Evolutionary conservation across 1,140 invertebrate species (phyloP).

Genomic region (Periplaneta americana): DNA sequence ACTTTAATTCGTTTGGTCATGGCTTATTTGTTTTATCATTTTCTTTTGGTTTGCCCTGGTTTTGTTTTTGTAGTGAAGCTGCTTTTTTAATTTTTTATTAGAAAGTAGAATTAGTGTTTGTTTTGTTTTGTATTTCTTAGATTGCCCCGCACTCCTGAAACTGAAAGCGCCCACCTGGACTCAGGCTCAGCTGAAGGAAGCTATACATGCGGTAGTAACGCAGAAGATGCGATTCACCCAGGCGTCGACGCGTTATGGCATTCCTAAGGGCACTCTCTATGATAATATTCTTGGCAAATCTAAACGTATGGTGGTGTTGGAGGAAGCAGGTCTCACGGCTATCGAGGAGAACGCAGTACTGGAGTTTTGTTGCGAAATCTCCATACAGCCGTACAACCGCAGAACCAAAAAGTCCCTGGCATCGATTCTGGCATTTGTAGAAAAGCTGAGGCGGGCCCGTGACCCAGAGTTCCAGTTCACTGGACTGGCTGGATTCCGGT

Average conservation of each 20-base stretch:
- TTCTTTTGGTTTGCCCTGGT: constrained; percentile 9
- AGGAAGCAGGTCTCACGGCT: constrained; percentile 55
- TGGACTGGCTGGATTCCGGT: constrained; percentile 61
- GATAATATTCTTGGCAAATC: constrained; percentile 74
- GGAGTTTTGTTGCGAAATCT: constrained; percentile 69
- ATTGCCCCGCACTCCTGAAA: constrained; percentile 25
- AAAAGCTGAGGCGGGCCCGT: constrained; percentile 49
- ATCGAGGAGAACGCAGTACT: constrained; percentile 59
- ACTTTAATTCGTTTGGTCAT: background rate
- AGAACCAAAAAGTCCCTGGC: constrained; percentile 61
- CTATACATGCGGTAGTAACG: constrained; percentile 66
- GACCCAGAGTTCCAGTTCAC: constrained; percentile 60
- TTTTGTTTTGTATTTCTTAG: constrained; percentile 24
- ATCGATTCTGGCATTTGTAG: constrained; percentile 58
- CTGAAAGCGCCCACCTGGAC: constrained; percentile 72
- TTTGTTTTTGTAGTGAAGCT: constrained; percentile 13
- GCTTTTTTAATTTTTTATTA: constrained; percentile 8
- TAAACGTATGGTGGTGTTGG: constrained; percentile 66
- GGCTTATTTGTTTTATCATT: background rate
- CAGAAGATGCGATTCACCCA: constrained; percentile 73
- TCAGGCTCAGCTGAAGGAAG: constrained; percentile 64
- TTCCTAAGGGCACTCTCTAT: constrained; percentile 72
- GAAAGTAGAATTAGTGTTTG: constrained; percentile 16
- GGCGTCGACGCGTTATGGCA: constrained; percentile 61
- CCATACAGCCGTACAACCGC: constrained; percentile 62